Evolutionary conservation across 2,113 vertebrate species (phyloP), one percentile per base, ranked within the genome.

Genomic region (Micromys minutus): DNA sequence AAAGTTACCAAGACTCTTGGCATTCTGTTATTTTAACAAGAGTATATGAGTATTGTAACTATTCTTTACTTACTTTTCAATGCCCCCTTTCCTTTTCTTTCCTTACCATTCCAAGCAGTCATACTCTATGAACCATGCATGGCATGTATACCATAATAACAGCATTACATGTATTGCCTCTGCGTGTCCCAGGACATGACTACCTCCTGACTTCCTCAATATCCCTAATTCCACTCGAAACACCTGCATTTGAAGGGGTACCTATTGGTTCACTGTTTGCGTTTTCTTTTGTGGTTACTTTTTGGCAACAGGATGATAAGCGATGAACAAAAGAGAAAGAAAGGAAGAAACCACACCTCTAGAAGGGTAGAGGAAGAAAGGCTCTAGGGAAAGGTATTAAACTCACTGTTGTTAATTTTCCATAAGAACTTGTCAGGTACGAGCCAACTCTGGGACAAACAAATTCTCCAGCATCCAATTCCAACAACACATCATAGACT

Each of bases 361-460:
- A 72, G 39, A 7, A 39, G 57, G 29, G 7, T 31, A 0, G 8
- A 16, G 10, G 4, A 39, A 36, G 31, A 72, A 77, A 71, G 69
- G 15, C 8, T 85, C 92, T 29, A 61, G 87, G 95, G 90, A 96
- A 95, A 39, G 95, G 91, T 77, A 94, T 75, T 97, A 97, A 95
- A 95, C 69, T 84, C 93, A 95, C 34, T 67, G 65, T n/a, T 97
- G 97, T 94, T 97, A 97, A 90, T 96, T 96, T 98, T 97, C 95
- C 57, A 61, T 36, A 91, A 97, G 69, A 24, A 89, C 92, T 97
- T 97, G 45, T 93, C 29, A 98, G 75, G 61, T 96, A 92, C 97
- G 65, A 75, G 77, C 90, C 90, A 94, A 96, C 45, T 88, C 85
- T 92, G 50, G 92, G 88, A 75, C 91, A 97, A 95, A 98, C 95